Conservation (phyloP, 2,797 vertebrate genomes). For the Menidia menidia region DNA sequence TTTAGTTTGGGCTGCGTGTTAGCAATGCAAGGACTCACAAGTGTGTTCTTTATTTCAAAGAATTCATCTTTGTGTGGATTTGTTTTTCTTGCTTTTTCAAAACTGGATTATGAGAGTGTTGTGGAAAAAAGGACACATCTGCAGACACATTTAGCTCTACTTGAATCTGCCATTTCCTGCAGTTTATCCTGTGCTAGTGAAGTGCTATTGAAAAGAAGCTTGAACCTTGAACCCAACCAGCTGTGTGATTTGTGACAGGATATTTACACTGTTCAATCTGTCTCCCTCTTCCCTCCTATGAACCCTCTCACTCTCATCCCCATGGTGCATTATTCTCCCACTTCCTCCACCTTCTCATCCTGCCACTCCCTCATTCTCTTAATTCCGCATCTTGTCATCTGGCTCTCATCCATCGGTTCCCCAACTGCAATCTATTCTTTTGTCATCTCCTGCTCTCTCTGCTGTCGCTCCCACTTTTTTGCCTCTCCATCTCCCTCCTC, state of each 20-base stretch:
- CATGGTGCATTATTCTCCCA: constrained; percentile 52
- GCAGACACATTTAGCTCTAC: constrained; percentile 41
- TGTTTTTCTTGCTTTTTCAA: constrained; percentile 4
- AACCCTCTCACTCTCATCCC: constrained; percentile 73
- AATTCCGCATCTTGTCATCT: constrained; percentile 61
- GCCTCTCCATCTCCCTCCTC: constrained; percentile 21
- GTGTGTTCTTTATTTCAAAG: constrained; percentile 8
- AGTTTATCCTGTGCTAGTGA: constrained; percentile 67
- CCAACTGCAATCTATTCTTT: constrained; percentile 36
- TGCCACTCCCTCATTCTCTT: constrained; percentile 78
- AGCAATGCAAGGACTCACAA: constrained; percentile 11
- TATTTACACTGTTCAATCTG: constrained; percentile 60
- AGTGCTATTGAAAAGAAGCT: constrained; percentile 39
- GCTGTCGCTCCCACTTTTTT: constrained; percentile 38
- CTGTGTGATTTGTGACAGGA: constrained; percentile 53
- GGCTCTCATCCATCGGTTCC: constrained; percentile 31
- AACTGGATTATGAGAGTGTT: constrained; percentile 4
- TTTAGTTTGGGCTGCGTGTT: constrained; percentile 1
- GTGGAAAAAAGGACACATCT: constrained; percentile 38
- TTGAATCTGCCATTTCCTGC: constrained; percentile 61
- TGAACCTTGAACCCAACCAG: constrained; percentile 52
- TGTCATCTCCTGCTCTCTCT: constrained; percentile 28
- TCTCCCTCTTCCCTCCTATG: constrained; percentile 53
- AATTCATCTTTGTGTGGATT: constrained; percentile 22
- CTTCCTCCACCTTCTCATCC: constrained; percentile 73